phyloP scores from a whole-genome alignment of 2,888 invertebrate species.

The Stomorhina lunata region DNA sequence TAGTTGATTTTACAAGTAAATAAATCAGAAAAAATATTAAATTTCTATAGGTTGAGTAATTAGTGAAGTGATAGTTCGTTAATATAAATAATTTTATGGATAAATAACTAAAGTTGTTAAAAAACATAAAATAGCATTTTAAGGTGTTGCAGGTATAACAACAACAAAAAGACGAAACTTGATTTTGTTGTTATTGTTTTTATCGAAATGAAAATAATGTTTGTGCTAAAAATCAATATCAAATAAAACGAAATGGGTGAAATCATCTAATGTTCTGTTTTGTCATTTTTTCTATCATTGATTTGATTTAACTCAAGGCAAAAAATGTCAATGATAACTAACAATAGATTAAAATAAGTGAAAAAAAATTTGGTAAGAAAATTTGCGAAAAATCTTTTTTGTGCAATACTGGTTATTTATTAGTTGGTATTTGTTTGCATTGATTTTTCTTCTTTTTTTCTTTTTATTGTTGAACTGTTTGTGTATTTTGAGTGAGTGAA shows the following conservation, averaged over 20 bases:
- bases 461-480: too few relatives aligned
- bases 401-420: conserved; percentile 53
- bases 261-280: conserved; percentile 9
- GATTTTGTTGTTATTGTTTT: conserved; percentile 55
- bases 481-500: neutral
- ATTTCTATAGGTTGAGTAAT: conserved; percentile 11
- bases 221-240: conserved; percentile 60
- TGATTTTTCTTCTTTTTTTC: conserved; percentile 42
- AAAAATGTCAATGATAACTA: neutral
- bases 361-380: conserved; percentile 8
- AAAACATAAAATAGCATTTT: conserved; percentile 17
- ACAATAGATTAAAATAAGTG: neutral
- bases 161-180: conserved; percentile 60
- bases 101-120: neutral
- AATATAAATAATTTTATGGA: neutral
- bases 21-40: neutral
- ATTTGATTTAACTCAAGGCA: neutral
- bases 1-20: conserved; percentile 24
- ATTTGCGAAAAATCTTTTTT: conserved; percentile 20
- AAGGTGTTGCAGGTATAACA: conserved; percentile 56
- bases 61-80: neutral
- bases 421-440: conserved; percentile 55
- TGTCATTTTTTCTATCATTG: neutral
- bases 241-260: conserved; percentile 37
- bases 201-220: conserved; percentile 17